These are phyloP conservation scores for Agrochola macilenta DNA, from an alignment of 2,888 invertebrate genomes.

Conservation along the genomic window DNA sequence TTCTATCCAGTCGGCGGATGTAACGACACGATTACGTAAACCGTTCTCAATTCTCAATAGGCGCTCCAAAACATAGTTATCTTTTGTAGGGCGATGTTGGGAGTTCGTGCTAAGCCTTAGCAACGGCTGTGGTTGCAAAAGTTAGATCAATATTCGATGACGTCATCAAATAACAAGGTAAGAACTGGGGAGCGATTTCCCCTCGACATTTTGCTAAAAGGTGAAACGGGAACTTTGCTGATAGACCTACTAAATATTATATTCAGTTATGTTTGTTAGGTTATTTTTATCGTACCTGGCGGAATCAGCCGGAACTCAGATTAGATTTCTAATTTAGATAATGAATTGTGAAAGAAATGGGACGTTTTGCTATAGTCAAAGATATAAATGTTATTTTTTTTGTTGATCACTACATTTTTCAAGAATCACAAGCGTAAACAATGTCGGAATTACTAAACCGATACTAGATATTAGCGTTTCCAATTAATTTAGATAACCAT, in stretches of 20 bases:
- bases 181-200: slow-evolving; percentile 61
- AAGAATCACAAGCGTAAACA: not conserved
- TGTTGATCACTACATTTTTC: not conserved
- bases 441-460: slow-evolving; percentile 14
- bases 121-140: slow-evolving; percentile 67
- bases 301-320: slow-evolving; percentile 32
- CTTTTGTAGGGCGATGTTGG: slow-evolving; percentile 35
- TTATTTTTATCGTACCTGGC: slow-evolving; percentile 11
- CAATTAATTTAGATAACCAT: slow-evolving; percentile 27
- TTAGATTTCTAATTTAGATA: slow-evolving; percentile 35
- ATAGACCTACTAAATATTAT: not conserved
- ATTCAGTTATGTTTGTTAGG: not conserved
- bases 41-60: slow-evolving; percentile 52
- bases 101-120: slow-evolving; percentile 63
- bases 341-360: not conserved
- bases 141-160: slow-evolving; percentile 82
- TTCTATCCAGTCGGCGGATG: slow-evolving; percentile 57
- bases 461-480: slow-evolving; percentile 18
- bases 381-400: not conserved
- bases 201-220: slow-evolving; percentile 74
- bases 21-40: slow-evolving; percentile 60
- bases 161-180: slow-evolving; percentile 68
- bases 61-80: slow-evolving; percentile 49
- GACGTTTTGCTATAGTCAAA: not conserved
- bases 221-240: slow-evolving; percentile 50